phyloP scores from a whole-genome alignment of 1,140 invertebrate genomes.

The Drosophila guanche region DNA sequence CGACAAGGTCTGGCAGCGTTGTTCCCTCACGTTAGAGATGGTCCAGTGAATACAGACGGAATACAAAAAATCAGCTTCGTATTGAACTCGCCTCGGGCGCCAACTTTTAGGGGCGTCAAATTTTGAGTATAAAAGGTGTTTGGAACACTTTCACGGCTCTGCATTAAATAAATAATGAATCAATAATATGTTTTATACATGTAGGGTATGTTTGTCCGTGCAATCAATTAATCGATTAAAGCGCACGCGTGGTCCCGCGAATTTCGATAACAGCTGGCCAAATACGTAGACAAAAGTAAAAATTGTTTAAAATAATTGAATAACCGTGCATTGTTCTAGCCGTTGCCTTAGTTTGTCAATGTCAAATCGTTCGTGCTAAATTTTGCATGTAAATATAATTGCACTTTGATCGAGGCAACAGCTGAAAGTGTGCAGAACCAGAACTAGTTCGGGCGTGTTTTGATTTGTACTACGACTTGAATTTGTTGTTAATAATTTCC shows the following conservation, averaged over 20 bases:
- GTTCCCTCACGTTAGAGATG: neutral
- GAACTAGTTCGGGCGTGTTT: constrained; percentile 21
- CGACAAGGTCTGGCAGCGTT: constrained; percentile 8
- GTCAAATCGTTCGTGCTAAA: neutral
- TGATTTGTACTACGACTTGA: neutral
- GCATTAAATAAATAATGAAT: no score
- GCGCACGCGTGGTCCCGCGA: no score
- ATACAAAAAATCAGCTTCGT: no score
- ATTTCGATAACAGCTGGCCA: constrained; percentile 3
- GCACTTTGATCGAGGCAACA: neutral
- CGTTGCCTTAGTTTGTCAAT: neutral
- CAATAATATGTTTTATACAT: no score
- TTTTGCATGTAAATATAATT: neutral
- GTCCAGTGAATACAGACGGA: no score
- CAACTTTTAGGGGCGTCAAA: no score
- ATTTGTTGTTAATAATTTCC: constrained; percentile 45
- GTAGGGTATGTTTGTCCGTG: no score
- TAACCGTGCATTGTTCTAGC: neutral
- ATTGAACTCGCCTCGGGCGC: no score
- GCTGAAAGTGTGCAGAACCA: constrained; percentile 1
- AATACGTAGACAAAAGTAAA: constrained; percentile 30
- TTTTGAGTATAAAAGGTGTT: no score
- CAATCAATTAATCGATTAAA: neutral
- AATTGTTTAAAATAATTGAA: constrained; percentile 15
- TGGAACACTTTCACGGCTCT: no score